A percentile compares a stretch with the other conserved stretches of the same genome.
Conservation (phyloP, 2,113 vertebrate genomes). For the Bettongia penicillata region DNA sequence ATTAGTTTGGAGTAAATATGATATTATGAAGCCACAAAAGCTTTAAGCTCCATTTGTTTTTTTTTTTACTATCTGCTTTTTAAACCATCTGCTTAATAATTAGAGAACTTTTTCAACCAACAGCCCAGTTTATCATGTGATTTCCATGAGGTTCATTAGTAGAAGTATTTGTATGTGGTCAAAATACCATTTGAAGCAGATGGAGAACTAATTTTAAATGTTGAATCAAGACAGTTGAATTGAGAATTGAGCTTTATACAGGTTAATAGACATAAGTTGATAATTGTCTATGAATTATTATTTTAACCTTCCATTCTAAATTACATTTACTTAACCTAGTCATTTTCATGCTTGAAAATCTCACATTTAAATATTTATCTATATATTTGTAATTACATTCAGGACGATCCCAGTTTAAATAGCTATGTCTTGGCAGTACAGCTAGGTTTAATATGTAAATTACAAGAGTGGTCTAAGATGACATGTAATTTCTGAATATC, state of each 20-base stretch:
- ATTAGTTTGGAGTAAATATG: slow-evolving; percentile 15
- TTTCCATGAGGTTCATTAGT: slow-evolving; percentile 41
- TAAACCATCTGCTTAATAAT: slow-evolving; percentile 32
- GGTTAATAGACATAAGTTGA: slow-evolving; percentile 14
- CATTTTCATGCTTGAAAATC: slow-evolving; percentile 54
- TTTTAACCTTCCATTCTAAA: slow-evolving; percentile 55
- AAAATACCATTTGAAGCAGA: slow-evolving; percentile 52
- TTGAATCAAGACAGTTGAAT: slow-evolving; percentile 34
- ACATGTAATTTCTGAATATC: slow-evolving; percentile 52
- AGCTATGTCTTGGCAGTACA: slow-evolving; percentile 51
- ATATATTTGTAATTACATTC: slow-evolving; percentile 66
- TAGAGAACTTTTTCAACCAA: not conserved
- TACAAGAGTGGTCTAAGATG: slow-evolving; percentile 20
- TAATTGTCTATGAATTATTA: slow-evolving; percentile 48
- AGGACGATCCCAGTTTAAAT: slow-evolving; percentile 57
- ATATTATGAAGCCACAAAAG: not conserved
- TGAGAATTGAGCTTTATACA: slow-evolving; percentile 32
- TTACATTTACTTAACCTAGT: slow-evolving; percentile 56
- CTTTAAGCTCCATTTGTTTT: not conserved
- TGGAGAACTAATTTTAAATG: slow-evolving; percentile 34
- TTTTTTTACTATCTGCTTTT: not conserved
- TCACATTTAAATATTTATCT: slow-evolving; percentile 70
- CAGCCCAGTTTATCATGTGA: slow-evolving; percentile 26
- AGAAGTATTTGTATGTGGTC: slow-evolving; percentile 28
- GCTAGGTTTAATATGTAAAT: slow-evolving; percentile 56